A percentile compares a stretch with the other conserved stretches of the same genome.
Evolutionary conservation across 2,888 invertebrate species (phyloP).

Genomic region (Brenthis hecate): DNA sequence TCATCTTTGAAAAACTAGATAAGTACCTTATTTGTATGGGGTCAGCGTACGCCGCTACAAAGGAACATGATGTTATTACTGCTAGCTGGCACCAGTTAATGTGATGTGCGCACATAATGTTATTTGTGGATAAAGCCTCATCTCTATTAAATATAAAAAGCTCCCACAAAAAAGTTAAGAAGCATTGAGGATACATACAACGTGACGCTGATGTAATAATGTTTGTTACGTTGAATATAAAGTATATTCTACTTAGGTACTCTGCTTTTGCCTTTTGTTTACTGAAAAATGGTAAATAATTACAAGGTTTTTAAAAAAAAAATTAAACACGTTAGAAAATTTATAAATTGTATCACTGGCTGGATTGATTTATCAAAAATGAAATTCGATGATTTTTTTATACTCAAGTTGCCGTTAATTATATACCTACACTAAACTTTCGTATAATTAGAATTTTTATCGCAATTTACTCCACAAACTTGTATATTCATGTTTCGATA

Average conservation of each 20-base stretch:
- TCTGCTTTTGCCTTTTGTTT: too few relatives aligned
- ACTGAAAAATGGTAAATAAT: too few relatives aligned
- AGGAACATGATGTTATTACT: constrained; percentile 77
- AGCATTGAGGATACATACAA: constrained; percentile 20
- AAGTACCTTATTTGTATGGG: constrained; percentile 80
- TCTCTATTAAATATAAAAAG: constrained; percentile 39
- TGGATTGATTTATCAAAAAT: too few relatives aligned
- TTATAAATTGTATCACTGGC: too few relatives aligned
- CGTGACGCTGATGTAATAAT: constrained; percentile 20
- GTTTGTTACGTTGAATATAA: constrained; percentile 18
- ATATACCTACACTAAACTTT: too few relatives aligned
- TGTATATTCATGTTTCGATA: too few relatives aligned
- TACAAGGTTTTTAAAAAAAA: too few relatives aligned
- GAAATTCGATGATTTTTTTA: too few relatives aligned
- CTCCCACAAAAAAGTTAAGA: constrained; percentile 34
- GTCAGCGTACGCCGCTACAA: constrained; percentile 72
- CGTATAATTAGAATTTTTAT: too few relatives aligned
- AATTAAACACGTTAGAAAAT: too few relatives aligned
- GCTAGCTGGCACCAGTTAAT: constrained; percentile 66
- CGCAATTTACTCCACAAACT: too few relatives aligned
- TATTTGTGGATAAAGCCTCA: constrained; percentile 65
- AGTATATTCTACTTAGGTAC: background rate
- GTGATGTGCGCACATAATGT: constrained; percentile 67
- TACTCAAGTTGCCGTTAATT: too few relatives aligned
- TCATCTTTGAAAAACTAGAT: constrained; percentile 79